Base-by-base conservation (phyloP, 2,797 vertebrate species). In the Helostoma temminkii region DNA sequence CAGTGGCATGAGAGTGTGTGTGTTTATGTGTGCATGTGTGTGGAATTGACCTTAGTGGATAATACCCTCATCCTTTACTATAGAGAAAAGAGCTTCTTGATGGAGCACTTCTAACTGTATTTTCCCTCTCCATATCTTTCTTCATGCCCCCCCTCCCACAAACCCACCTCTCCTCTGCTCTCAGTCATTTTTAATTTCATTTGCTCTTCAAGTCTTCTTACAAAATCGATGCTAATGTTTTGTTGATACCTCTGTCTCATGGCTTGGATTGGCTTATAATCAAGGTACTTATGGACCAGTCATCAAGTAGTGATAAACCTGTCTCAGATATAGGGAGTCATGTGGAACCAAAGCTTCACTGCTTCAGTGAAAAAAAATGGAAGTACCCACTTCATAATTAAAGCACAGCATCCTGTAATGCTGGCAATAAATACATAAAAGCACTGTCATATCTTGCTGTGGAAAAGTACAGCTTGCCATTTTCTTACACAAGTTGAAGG, bases 381-480 rank as follows among this genome's bases (percentile, higher is more conserved):
- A 58, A 30, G 22, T 59, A 26, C 6, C 2, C 3, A n/a, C 21
- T n/a, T 58, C 30, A 28, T 4, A 53, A 32, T 62, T 37, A 26
- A 57, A 48, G 47, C 14, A 8, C 9, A 45, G 6, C 22, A 14
- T 18, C 22, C n/a, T 30, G n/a, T 54, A 63, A 43, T 58, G 18
- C 19, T 42, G 12, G 10, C 42, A 19, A 61, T 47, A 53, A 71
- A 48, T 52, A 65, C 21, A 65, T 55, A 67, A 61, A 25, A 66
- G 56, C 71, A 70, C 49, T 73, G 69, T 66, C 41, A 56, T 30
- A n/a, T n/a, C n/a, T n/a, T n/a, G n/a, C n/a, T n/a, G 91, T 89
- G 93, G 94, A 94, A 95, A 95, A 92, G 86, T 75, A 83, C 81
- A 87, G 83, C 91, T 88, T 78, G 88, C 77, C 64, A 53, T 85